Evolutionary conservation across 2,888 invertebrate species (phyloP).

Genomic region (Elaeidobius kamerunicus): DNA sequence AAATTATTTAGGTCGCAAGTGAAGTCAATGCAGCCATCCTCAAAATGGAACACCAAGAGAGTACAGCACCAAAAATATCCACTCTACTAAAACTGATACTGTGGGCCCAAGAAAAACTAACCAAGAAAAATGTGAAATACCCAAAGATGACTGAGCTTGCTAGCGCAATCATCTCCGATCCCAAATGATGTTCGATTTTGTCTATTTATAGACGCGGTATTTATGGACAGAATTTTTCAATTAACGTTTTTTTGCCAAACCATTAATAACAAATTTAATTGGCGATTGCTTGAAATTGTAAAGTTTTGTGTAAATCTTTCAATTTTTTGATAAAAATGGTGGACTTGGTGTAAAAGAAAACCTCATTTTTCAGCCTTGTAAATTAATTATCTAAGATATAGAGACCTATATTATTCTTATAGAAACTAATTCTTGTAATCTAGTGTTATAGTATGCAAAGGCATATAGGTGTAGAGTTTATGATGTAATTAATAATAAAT

Average conservation of each 20-base stretch:
- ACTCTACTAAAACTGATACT: constrained; percentile 88
- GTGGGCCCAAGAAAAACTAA: constrained; percentile 95
- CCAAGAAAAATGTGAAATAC: constrained; percentile 91
- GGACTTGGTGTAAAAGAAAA: no score
- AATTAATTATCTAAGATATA: background rate
- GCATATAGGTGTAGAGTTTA: no score
- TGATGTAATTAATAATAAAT: no score
- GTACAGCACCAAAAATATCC: constrained; percentile 87
- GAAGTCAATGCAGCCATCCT: constrained; percentile 97
- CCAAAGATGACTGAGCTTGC: constrained; percentile 94
- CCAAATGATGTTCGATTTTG: constrained; percentile 35
- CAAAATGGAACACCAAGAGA: constrained; percentile 88
- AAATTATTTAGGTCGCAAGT: constrained; percentile 77
- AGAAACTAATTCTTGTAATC: no score
- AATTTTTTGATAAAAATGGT: no score
- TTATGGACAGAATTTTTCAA: constrained; percentile 19
- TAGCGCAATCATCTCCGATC: constrained; percentile 72
- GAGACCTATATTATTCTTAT: no score
- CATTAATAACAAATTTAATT: no score
- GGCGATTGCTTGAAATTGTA: background rate
- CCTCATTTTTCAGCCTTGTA: no score
- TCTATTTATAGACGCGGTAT: constrained; percentile 30
- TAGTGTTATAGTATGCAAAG: no score
- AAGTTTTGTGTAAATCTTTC: no score
- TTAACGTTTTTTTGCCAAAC: constrained; percentile 13